Evolutionary conservation across 2,888 invertebrate genomes (phyloP).

Genomic region (Tenthredo notha): DNA sequence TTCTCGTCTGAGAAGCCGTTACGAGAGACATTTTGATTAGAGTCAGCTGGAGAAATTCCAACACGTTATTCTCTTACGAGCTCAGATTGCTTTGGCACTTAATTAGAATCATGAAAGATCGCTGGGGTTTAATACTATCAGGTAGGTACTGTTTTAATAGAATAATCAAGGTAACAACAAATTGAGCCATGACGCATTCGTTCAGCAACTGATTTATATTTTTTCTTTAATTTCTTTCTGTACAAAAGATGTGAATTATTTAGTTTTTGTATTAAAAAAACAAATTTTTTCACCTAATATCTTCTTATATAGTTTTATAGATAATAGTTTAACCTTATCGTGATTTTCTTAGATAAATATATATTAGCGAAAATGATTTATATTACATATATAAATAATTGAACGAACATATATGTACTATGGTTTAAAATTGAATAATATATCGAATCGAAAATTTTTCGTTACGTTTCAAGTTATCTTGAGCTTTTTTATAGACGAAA

Average conservation of each 20-base stretch:
- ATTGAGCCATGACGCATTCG: neutral
- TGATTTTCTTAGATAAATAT: neutral
- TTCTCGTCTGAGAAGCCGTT: neutral
- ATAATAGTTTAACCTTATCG: neutral
- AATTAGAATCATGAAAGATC: constrained; percentile 24
- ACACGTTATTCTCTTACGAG: constrained; percentile 16
- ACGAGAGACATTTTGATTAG: constrained; percentile 26
- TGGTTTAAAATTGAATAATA: neutral
- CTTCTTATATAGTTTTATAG: neutral
- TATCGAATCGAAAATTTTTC: neutral
- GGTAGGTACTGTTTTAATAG: neutral
- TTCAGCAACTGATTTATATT: neutral
- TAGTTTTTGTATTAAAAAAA: neutral
- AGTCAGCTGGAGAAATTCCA: constrained; percentile 17
- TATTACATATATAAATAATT: neutral
- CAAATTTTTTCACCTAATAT: neutral
- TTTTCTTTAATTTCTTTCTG: neutral
- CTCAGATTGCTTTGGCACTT: constrained; percentile 33
- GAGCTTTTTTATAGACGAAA: constrained; percentile 13
- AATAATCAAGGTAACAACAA: constrained; percentile 4
- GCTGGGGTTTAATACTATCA: neutral
- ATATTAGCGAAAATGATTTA: neutral
- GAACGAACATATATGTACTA: neutral
- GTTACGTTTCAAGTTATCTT: constrained; percentile 12
- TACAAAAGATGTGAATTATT: neutral